phyloP scores from a whole-genome alignment of 1,140 invertebrate genomes.

The Physella acuta region DNA sequence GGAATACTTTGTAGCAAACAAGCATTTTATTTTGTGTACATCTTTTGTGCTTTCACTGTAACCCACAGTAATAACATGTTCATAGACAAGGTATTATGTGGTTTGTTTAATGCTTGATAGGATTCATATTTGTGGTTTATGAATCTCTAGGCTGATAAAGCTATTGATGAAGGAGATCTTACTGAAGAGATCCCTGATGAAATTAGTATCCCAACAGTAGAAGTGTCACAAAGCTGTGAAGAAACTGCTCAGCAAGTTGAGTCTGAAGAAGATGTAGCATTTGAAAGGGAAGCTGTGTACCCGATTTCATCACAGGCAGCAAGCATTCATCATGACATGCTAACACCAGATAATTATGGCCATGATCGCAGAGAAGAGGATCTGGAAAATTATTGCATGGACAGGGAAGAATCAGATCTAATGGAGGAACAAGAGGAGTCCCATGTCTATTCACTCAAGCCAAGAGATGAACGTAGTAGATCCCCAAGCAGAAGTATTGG shows the following conservation, averaged over 20 bases:
- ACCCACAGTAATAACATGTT: too few relatives aligned
- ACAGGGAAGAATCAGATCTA: constrained; percentile 22
- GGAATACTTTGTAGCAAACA: too few relatives aligned
- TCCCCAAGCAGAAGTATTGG: constrained; percentile 14
- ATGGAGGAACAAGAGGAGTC: background rate
- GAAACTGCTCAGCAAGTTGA: background rate
- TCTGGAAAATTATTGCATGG: constrained; percentile 23
- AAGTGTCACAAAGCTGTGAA: too few relatives aligned
- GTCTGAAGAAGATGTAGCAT: background rate
- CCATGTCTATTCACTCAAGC: background rate
- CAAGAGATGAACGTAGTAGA: constrained; percentile 4
- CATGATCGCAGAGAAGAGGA: constrained; percentile 19
- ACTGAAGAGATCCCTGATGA: too few relatives aligned
- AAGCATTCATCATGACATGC: background rate
- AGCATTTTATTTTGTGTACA: too few relatives aligned
- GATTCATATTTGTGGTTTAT: too few relatives aligned
- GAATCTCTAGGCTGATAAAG: too few relatives aligned
- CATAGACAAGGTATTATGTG: too few relatives aligned
- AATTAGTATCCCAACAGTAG: too few relatives aligned
- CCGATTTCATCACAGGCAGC: background rate
- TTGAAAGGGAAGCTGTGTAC: background rate
- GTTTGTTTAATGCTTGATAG: too few relatives aligned
- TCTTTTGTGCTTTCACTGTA: too few relatives aligned
- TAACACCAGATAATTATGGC: background rate
- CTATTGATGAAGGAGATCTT: too few relatives aligned